A percentile compares a stretch with the other conserved stretches of the same genome.
Conservation (phyloP, 2,888 invertebrate species). For the Bursaphelenchus okinawaensis region DNA sequence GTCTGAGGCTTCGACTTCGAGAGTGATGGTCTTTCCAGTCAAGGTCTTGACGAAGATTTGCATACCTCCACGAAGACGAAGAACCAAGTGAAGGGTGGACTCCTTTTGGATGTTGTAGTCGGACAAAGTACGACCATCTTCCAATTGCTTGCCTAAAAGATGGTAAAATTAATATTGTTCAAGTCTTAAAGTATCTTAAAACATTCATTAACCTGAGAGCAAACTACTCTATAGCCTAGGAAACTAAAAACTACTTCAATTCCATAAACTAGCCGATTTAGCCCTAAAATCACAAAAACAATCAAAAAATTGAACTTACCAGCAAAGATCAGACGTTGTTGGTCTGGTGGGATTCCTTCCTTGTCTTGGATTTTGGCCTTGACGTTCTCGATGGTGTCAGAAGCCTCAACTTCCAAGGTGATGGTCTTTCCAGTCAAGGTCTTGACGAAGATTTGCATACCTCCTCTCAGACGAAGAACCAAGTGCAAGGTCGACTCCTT, state of each 20-base stretch:
- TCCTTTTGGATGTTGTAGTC: conserved; percentile 37
- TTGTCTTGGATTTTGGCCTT: conserved; percentile 53
- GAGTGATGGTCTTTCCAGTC: conserved; percentile 73
- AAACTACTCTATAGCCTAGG: too few relatives aligned
- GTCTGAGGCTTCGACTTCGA: conserved; percentile 52
- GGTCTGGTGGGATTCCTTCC: conserved; percentile 51
- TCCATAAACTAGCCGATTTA: too few relatives aligned
- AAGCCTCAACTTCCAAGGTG: conserved; percentile 30
- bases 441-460: conserved; percentile 36
- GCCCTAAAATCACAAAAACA: too few relatives aligned
- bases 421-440: conserved; percentile 34
- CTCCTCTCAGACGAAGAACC: conserved; percentile 29
- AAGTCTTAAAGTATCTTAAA: too few relatives aligned
- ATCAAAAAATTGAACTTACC: too few relatives aligned
- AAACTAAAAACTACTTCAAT: conserved; percentile 12
- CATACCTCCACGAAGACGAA: conserved; percentile 63
- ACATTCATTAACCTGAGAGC: too few relatives aligned
- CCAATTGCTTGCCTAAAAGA: conserved; percentile 74
- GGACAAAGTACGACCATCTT: conserved; percentile 80
- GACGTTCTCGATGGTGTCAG: conserved; percentile 50
- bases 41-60: conserved; percentile 95
- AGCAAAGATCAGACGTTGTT: conserved; percentile 49
- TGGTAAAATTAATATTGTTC: too few relatives aligned
- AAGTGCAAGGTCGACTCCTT: conserved; percentile 29
- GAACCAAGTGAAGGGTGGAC: conserved; percentile 33